Percentiles rank a stretch among this genome's conserved stretches.
Conservation (phyloP, 2,113 vertebrate species). For the Paralichthys olivaceus region DNA sequence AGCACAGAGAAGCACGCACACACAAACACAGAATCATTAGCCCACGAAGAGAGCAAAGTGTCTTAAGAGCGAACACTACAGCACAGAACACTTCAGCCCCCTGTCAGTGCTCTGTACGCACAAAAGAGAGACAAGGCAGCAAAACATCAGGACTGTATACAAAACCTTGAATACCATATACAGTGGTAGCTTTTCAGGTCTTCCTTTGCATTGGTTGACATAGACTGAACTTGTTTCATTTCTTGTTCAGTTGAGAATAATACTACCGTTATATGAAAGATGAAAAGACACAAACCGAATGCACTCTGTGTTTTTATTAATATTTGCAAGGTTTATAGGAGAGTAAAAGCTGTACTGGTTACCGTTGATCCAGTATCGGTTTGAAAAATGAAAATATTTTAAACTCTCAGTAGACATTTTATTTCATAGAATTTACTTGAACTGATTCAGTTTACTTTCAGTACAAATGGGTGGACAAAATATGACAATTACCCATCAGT, state of each 20-base stretch:
- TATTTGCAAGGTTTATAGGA: neutral
- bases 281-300: neutral
- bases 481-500: neutral
- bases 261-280: neutral
- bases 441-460: neutral
- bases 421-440: neutral
- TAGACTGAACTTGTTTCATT: neutral
- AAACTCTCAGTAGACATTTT: neutral
- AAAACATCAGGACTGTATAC: slow-evolving; percentile 17
- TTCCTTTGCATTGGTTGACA: slow-evolving; percentile 44
- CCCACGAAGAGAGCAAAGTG: slow-evolving; percentile 37
- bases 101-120: slow-evolving; percentile 7
- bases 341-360: neutral
- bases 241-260: slow-evolving; percentile 8
- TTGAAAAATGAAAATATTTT: neutral
- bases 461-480: neutral
- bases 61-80: slow-evolving; percentile 18
- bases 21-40: slow-evolving; percentile 5
- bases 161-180: neutral
- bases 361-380: neutral
- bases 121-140: slow-evolving; percentile 3
- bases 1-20: neutral
- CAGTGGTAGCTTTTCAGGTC: slow-evolving; percentile 26
- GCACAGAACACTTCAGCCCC: slow-evolving; percentile 19
- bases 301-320: neutral